Evolutionary conservation across 2,113 vertebrate genomes (phyloP), one percentile per base, ranked within the genome.

Genomic region (Brachypteracias leptosomus): DNA sequence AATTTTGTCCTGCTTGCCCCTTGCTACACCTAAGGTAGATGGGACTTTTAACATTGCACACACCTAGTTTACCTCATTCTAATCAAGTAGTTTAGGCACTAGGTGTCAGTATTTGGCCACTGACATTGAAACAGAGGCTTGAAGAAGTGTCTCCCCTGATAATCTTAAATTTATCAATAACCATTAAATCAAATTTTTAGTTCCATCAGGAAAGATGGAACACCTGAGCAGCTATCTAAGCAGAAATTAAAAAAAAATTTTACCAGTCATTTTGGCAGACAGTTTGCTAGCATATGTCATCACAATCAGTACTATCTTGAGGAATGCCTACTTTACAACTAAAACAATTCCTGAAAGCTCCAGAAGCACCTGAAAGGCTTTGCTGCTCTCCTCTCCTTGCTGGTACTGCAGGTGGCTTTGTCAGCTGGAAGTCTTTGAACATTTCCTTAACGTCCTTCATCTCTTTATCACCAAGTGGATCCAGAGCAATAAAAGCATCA

Each of bases 371-470:
- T 63, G 95, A 20, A 26, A 88, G 31, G 68, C 63, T 95, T 59
- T 97, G 96, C 66, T 97, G 96, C 42, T 99, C 99, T 74, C 98
- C 98, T 96, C 98, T 99, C 92, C 99, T 98, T 0, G 98, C 98
- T 12, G 99, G 98, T 40, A 99, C 98, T 35, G 98, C 98, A 13
- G 99, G 99, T 15, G 98, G 99, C 57, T 99, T 99, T 85, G 98
- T 98, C 44, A 99, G 86, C 75, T 99, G 99, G 95, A 99, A 99
- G 95, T 99, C 98, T 97, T 99, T 99, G 95, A 99, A 99, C 99
- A 99, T 99, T 85, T 99, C 99, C 93, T 99, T 99, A 51, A 99
- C 97, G 35, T 98, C 98, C 86, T 99, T 99, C 95, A 98, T 98
- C 93, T 99, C 99, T 95, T 97, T 99, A 55, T 99, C 99, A 17